Conservation (phyloP, 2,113 vertebrate genomes). For the Paradoxurus hermaphroditus region DNA sequence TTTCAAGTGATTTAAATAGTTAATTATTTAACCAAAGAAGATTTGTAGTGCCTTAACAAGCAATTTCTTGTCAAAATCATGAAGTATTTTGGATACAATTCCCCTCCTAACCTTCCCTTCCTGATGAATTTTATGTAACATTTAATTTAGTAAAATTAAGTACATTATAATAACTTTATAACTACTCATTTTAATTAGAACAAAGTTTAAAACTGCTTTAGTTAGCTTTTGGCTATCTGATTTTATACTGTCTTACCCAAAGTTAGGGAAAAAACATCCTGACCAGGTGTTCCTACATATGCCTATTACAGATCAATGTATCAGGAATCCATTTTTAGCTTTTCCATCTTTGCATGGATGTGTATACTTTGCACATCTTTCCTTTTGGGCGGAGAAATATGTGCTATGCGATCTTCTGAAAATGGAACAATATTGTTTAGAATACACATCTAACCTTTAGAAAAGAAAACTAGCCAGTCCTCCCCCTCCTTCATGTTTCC, state of each 20-base stretch:
- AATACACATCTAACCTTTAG: not conserved
- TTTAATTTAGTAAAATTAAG: slow-evolving; percentile 68
- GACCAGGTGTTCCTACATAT: slow-evolving; percentile 5
- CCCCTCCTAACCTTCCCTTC: slow-evolving; percentile 46
- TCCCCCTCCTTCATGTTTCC: slow-evolving; percentile 17
- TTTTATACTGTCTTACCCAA: slow-evolving; percentile 55
- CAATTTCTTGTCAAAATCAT: slow-evolving; percentile 74
- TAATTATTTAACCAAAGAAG: slow-evolving; percentile 87
- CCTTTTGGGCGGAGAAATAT: slow-evolving; percentile 29
- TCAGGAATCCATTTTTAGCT: slow-evolving; percentile 4
- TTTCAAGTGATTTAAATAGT: slow-evolving; percentile 78
- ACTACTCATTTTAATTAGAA: slow-evolving; percentile 51
- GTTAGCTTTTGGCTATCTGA: slow-evolving; percentile 52
- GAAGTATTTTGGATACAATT: slow-evolving; percentile 77
- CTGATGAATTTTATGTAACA: slow-evolving; percentile 69
- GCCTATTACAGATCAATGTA: slow-evolving; percentile 29
- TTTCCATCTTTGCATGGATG: slow-evolving; percentile 6
- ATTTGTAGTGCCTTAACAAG: slow-evolving; percentile 85
- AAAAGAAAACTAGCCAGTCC: not conserved
- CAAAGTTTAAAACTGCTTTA: slow-evolving; percentile 36
- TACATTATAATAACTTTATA: slow-evolving; percentile 56
- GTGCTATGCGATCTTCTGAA: slow-evolving; percentile 2
- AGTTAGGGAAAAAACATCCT: not conserved
- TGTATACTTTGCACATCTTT: slow-evolving; percentile 45
- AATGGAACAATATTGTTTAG: not conserved